Conservation (phyloP, 2,888 invertebrate genomes). For the Laothoe populi region DNA sequence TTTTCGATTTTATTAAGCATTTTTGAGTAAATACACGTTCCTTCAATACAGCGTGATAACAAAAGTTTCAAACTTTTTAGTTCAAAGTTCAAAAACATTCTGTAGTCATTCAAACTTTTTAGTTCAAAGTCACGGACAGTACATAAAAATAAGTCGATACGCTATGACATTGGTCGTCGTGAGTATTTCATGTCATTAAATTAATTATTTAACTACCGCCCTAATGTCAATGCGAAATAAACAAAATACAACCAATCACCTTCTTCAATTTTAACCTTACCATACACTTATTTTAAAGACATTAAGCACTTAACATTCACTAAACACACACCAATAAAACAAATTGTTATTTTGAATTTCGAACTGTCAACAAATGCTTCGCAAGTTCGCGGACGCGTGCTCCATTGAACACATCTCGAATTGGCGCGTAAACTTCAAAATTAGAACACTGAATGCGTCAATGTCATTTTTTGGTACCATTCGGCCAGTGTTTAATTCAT, state of each 20-base stretch:
- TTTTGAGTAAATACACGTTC: no score
- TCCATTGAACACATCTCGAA: slow-evolving; percentile 47
- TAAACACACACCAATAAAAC: slow-evolving; percentile 36
- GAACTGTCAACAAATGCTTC: slow-evolving; percentile 38
- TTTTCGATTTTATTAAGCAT: no score
- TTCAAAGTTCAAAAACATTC: background rate
- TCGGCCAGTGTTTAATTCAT: slow-evolving; percentile 54
- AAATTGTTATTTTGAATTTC: slow-evolving; percentile 33
- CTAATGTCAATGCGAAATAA: background rate
- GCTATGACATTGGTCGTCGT: slow-evolving; percentile 7
- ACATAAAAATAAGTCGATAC: slow-evolving; percentile 17
- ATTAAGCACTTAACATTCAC: slow-evolving; percentile 43
- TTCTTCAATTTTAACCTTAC: slow-evolving; percentile 49
- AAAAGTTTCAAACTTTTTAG: no score
- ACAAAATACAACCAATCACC: slow-evolving; percentile 34
- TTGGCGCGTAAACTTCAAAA: slow-evolving; percentile 61
- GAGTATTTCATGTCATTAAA: background rate
- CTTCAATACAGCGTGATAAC: no score
- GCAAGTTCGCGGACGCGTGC: slow-evolving; percentile 39
- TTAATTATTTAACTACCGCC: background rate
- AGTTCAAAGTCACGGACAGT: slow-evolving; percentile 4
- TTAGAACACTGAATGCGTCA: slow-evolving; percentile 60
- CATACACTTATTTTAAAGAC: slow-evolving; percentile 40
- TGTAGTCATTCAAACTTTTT: background rate
- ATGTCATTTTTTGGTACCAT: slow-evolving; percentile 53